These are phyloP conservation scores for Streptopelia turtur DNA, from an alignment of 2,797 vertebrate species.

Conservation along the genomic window DNA sequence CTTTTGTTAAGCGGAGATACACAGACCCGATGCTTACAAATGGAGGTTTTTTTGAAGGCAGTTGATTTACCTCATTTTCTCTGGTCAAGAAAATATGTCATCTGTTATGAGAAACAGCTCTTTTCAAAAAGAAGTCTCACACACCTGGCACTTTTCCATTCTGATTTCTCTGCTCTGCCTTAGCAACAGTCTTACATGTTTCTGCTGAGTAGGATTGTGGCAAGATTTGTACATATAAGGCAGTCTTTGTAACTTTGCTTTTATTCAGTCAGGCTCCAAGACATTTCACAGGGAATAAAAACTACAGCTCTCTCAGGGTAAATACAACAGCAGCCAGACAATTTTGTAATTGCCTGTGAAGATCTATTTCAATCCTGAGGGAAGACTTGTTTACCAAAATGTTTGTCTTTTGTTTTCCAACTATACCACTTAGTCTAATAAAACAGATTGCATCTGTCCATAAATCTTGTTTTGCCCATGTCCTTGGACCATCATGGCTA, in stretches of 20 bases:
- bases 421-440: neutral
- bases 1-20: neutral
- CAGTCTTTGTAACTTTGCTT: conserved; percentile 1
- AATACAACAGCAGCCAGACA: neutral
- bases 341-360: conserved; percentile 4
- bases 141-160: neutral
- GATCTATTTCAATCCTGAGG: neutral
- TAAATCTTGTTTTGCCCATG: neutral
- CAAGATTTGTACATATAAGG: neutral
- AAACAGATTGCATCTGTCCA: neutral
- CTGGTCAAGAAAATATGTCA: neutral
- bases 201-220: neutral
- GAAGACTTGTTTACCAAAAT: conserved; percentile 20
- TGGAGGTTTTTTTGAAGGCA: neutral
- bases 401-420: neutral
- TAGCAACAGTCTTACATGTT: neutral
- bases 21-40: neutral
- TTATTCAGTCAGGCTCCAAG: neutral
- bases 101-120: neutral
- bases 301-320: neutral
- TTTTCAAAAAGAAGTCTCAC: neutral
- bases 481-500: neutral
- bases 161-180: neutral
- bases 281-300: neutral
- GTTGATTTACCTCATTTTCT: neutral